Base-by-base conservation (phyloP, 2,113 vertebrate species). In the Scatophagus argus region DNA sequence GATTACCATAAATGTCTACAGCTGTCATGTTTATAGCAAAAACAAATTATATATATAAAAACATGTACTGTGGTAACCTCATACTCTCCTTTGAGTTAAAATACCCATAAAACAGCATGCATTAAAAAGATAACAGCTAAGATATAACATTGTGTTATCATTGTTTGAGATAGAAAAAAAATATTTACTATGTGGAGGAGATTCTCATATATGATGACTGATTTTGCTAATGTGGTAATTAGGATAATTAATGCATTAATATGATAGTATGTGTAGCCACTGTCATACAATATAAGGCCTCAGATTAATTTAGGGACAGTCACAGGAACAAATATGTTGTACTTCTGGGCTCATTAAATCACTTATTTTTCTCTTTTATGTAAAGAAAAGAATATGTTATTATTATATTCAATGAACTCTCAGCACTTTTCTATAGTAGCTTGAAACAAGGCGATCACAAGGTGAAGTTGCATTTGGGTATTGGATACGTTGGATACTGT, bases 241-340 rank as follows among this genome's bases (percentile, higher is more conserved):
- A 39, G 39, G 58, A 60, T 60, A 60, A 60, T 39, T 39, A 39
- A 60, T 60, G 58, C 13, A 60, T 25, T 25, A 39, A 25, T 23
- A 6, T 1, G 11, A 36, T n/a, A 25, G n/a, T 25, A 60, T 39
- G 25, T 60, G 36, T 6, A 59, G 55, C 32, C 8, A 2, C 5
- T 23, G n/a, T n/a, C 55, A 38, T 11, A 38, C 23, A 23, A 23
- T 59, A 23, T 23, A 14, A 36, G 11, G 56, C 10, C 7, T 23
- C 56, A 1, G 56, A n/a, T 23, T 5, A 36, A 59, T 38, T 59
- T 23, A 34, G 49, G 13, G 12, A 7, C 23, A 29, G 19, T 19
- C 10, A 34, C 17, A 58, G 55, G 10, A n/a, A n/a, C 54, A 32
- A 58, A 58, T 55, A 31, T 3, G 19, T 8, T 4, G 27, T 11